Base-by-base conservation (phyloP, 1,140 invertebrate species). In the Pissodes strobi region DNA sequence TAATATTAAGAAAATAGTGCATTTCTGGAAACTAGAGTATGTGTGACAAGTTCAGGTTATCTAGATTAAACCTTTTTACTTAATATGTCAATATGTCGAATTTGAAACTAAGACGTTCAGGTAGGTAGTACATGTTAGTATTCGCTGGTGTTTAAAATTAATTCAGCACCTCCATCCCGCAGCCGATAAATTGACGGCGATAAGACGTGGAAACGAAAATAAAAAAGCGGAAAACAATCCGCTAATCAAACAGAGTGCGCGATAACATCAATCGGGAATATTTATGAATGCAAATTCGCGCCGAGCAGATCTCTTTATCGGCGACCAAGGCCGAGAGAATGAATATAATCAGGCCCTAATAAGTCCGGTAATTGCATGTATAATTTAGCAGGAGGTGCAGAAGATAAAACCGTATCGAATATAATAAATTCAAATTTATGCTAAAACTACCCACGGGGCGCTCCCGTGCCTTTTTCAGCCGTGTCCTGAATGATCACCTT, bases 401-500 rank as follows among this genome's bases (percentile, higher is more conserved):
- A 61, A 57, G 69, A 72, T 71, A 72, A 72, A 71, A 68, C 67
- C 69, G 53, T 70, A 71, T 70, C 65, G 57, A 71, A 71, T 67
- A 69, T 69, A 72, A 69, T 71, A 67, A 69, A 70, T 72, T 72
- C 62, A 65, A 70, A 72, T 70, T 70, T 72, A 72, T 72, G 57
- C 68, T 57, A 63, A 64, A 64, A 62, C 45, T 59, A 55, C 45
- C 43, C 67, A 63, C 49, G 41, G 39, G 61, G 46, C 51, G 53
- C 60, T 52, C 46, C 59, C 51, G 46, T 53, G 46, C 48, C 30
- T 59, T 39, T 61, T 61, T 61, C 38, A 22, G 30, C 25, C 27
- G 23, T 21, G 55, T 59, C 19, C 56, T 9, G 21, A 46, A 23
- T 59, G 27, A 46, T 59, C 55, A 10, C 12, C 45, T 43, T 45